Evolutionary conservation across 1,140 invertebrate species (phyloP).

Genomic region (Prorops nasuta): DNA sequence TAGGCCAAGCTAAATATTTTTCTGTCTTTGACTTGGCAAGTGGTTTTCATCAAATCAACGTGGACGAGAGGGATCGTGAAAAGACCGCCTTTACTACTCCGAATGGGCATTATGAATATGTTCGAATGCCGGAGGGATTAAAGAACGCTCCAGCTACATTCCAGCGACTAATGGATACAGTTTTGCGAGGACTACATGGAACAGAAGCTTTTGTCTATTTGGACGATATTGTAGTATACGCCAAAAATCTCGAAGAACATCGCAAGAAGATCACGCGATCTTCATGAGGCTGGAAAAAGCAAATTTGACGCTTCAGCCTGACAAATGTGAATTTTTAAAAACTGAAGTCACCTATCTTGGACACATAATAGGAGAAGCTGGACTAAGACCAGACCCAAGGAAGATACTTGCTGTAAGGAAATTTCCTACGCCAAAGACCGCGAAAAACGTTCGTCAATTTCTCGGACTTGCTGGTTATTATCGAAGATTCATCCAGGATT

Average conservation of each 20-base stretch:
- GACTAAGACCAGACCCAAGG: neutral
- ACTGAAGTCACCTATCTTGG: neutral
- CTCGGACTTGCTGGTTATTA: neutral
- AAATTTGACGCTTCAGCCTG: slow-evolving; percentile 1
- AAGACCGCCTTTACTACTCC: neutral
- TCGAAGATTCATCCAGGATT: neutral
- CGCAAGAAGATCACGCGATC: neutral
- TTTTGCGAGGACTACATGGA: neutral
- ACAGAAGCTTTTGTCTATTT: slow-evolving; percentile 2
- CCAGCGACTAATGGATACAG: neutral
- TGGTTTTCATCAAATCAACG: neutral
- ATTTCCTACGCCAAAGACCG: neutral
- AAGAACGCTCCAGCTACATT: neutral
- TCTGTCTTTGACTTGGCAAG: neutral
- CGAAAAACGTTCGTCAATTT: neutral
- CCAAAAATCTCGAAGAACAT: neutral
- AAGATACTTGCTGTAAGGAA: neutral
- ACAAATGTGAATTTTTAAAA: slow-evolving; percentile 3
- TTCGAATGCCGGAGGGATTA: neutral
- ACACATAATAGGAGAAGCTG: neutral
- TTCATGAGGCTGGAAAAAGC: neutral
- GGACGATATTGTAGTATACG: neutral
- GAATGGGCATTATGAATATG: neutral
- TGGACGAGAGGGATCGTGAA: neutral
- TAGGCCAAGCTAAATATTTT: neutral